Base-by-base conservation (phyloP, 1,140 invertebrate genomes). In the Euura lappo region DNA sequence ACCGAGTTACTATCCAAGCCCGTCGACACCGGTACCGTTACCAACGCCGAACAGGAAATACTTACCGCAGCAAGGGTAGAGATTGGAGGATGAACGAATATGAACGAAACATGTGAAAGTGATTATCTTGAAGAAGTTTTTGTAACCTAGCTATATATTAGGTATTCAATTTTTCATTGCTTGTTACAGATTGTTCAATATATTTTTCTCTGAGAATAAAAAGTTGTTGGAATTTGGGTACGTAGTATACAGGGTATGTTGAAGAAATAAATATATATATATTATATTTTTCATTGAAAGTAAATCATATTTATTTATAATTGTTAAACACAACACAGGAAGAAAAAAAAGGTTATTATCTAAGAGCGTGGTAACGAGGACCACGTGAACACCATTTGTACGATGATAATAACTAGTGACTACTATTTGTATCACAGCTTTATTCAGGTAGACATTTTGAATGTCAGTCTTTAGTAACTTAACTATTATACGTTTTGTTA, bases 381-480 rank as follows among this genome's bases (percentile, higher is more conserved):
- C 51, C 51, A 60, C 51, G 51, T 60, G 51, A 44, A 70, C 79
- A 80, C 75, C 79, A 45, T 77, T 77, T 76, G 74, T 76, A 81
- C 76, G 75, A 80, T 80, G 28, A 80, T 74, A 74, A 76, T 51
- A 51, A 72, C 75, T 79, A 81, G 76, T 79, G 81, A 85, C 83
- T 85, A 84, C 77, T 83, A 79, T 84, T 75, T 69, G 78, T 83
- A 85, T 85, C 84, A 85, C 84, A 85, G 84, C 79, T 79, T 83
- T 83, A 78, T 72, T 82, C 81, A 84, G 83, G 84, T 85, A 85
- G 83, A 84, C 81, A 84, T 83, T 80, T 68, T 44, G 45, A 78
- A 83, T 84, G 81, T 83, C 82, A 83, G 79, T 85, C 83, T 83
- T 28, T 77, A 74, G 75, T 78, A 80, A 45, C 70, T 76, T 75